Conservation (phyloP, 2,888 invertebrate genomes). For the Lochmaea capreae region DNA sequence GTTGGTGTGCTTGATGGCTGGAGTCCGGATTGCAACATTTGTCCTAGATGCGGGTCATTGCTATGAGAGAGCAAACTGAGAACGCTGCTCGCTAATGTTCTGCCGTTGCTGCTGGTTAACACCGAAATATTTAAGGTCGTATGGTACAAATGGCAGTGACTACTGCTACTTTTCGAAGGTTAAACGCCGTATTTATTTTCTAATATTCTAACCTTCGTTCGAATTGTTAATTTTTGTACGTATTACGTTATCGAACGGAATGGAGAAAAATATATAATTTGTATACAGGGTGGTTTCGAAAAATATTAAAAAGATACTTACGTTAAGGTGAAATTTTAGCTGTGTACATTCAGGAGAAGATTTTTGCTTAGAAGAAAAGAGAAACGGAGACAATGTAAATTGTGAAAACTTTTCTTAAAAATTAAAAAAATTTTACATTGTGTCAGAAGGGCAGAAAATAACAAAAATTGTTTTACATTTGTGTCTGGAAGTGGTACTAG, state of each 20-base stretch:
- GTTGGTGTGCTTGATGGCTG: constrained; percentile 25
- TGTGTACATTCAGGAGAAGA: too few relatives aligned
- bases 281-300: not conserved
- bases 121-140: constrained; percentile 64
- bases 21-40: constrained; percentile 62
- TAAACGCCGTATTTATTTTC: not conserved
- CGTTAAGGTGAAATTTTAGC: not conserved
- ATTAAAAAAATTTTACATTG: too few relatives aligned
- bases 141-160: constrained; percentile 46
- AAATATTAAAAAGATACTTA: too few relatives aligned
- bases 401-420: too few relatives aligned
- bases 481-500: too few relatives aligned
- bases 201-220: constrained; percentile 2
- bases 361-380: too few relatives aligned
- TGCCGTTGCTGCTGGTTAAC: constrained; percentile 52
- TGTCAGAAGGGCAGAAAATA: too few relatives aligned
- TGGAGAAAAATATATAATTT: not conserved
- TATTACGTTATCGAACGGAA: not conserved
- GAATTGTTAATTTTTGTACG: not conserved
- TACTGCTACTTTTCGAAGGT: constrained; percentile 16
- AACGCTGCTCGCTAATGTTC: constrained; percentile 49
- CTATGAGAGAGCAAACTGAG: constrained; percentile 64
- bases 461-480: too few relatives aligned
- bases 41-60: constrained; percentile 67
- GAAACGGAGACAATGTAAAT: too few relatives aligned